Base-by-base conservation (phyloP, 2,888 invertebrate species). In the Pammene aurita region DNA sequence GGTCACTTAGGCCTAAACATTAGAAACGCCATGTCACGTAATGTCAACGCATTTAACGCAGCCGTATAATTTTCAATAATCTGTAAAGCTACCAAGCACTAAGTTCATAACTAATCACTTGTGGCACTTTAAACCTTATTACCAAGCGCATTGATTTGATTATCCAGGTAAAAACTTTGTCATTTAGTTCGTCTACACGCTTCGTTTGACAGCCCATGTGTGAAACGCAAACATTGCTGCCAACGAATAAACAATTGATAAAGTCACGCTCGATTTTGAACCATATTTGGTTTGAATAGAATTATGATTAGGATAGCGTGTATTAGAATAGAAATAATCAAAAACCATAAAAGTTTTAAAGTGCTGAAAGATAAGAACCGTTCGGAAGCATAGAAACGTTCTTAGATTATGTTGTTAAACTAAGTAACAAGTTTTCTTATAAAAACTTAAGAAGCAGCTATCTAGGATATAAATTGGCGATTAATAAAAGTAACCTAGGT, bases 151-250 rank as follows among this genome's bases (percentile, higher is more conserved):
- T 61, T 38, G 16, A 38, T 35, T 35, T 61, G 14, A 35, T 38
- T 13, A 13, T 61, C 1, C 35, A 10, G 13, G 5, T 38, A 14
- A 13, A 10, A 18, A 11, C 9, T 14, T 54, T 14, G 42, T 34
- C 1, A 14, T 42, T 14, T 44, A 63, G 38, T n/a, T n/a, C 2
- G 26, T 63, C 42, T 63, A 68, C 34, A 63, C 56, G 41, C 44
- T 52, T 46, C 52, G 52, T 69, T 67, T 58, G 68, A 58, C 68
- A 54, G 58, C 58, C 48, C 64, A 64, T 69, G 58, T 64, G 68
- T 69, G 68, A 69, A 69, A 64, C 68, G 64, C 68, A 69, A 69
- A 69, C 64, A 69, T 18, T 46, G 63, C 63, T 48, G 64, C 58
- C 18, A 52, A 58, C 58, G 57, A 64, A 57, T 56, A 62, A 69